Percentiles rank a stretch among this genome's conserved stretches.
Conservation (phyloP, 2,113 vertebrate genomes). For the Clarias magur region DNA sequence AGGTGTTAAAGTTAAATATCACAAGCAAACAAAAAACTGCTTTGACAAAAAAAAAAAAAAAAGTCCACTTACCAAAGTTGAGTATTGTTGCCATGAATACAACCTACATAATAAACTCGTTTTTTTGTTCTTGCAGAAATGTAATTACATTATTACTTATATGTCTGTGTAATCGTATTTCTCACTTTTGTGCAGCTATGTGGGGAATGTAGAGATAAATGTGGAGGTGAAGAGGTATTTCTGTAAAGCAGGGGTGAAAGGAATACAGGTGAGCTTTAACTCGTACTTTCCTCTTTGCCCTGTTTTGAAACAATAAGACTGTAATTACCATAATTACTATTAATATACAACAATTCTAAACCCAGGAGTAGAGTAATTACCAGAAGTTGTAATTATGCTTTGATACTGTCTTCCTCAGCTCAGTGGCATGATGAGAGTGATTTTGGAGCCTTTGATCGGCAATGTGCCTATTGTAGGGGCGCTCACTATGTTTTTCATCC, state of each 20-base stretch:
- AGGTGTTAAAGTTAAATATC: not conserved
- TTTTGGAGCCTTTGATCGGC: conserved; percentile 89
- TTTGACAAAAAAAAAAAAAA: not conserved
- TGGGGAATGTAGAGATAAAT: conserved; percentile 87
- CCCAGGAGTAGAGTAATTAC: not conserved
- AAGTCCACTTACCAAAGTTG: not conserved
- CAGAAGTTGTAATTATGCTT: conserved; percentile 7
- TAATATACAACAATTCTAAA: not conserved
- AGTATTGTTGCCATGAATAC: not conserved
- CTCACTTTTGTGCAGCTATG: conserved; percentile 72
- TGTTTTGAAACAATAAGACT: not conserved
- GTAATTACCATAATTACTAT: not conserved
- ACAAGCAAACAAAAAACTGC: not conserved
- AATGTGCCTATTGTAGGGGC: conserved; percentile 89
- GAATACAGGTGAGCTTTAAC: conserved; percentile 83
- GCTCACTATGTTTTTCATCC: conserved; percentile 91
- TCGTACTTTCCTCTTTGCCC: not conserved
- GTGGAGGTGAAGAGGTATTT: conserved; percentile 93
- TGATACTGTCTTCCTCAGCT: conserved; percentile 68
- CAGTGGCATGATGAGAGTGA: conserved; percentile 87
- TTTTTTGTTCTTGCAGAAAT: not conserved
- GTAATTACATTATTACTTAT: not conserved
- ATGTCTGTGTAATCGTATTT: not conserved
- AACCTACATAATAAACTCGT: not conserved
- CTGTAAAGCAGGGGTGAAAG: conserved; percentile 92